Evolutionary conservation across 2,888 invertebrate species (phyloP).

Genomic region (Parnassius apollo): DNA sequence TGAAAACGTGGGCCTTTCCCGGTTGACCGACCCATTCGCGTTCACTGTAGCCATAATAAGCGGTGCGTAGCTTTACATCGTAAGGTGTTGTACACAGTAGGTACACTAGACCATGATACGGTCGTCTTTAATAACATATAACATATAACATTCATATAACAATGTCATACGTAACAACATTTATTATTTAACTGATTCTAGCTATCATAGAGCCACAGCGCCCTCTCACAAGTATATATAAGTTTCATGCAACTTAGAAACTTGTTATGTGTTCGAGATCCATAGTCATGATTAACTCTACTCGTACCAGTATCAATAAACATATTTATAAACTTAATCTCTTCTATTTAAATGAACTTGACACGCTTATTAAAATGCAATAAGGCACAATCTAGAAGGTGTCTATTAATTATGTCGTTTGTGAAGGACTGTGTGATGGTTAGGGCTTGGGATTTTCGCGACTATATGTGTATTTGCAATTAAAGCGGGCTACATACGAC

Average conservation of each 20-base stretch:
- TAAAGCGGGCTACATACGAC: too few species aligned
- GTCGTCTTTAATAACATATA: too few species aligned
- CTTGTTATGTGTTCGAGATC: slow-evolving; percentile 17
- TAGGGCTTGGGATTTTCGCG: too few species aligned
- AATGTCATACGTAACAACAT: slow-evolving; percentile 11
- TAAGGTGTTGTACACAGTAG: too few species aligned
- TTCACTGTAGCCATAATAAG: too few species aligned
- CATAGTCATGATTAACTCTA: slow-evolving; percentile 22
- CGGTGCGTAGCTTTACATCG: too few species aligned
- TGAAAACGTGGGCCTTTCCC: too few species aligned
- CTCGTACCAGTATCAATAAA: slow-evolving; percentile 8
- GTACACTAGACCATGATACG: too few species aligned
- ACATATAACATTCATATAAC: too few species aligned
- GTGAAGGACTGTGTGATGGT: background rate
- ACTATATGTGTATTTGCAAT: too few species aligned
- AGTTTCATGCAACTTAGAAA: slow-evolving; percentile 2
- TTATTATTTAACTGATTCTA: slow-evolving; percentile 5
- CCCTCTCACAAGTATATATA: slow-evolving; percentile 17
- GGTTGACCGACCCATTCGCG: too few species aligned
- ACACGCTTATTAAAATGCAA: slow-evolving; percentile 33
- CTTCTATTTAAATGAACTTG: slow-evolving; percentile 23
- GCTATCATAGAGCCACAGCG: background rate
- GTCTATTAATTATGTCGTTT: slow-evolving; percentile 30
- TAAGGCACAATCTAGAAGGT: slow-evolving; percentile 35
- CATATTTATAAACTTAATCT: slow-evolving; percentile 23